Conservation (phyloP, 2,888 invertebrate species). For the Drosophila paranaensis region DNA sequence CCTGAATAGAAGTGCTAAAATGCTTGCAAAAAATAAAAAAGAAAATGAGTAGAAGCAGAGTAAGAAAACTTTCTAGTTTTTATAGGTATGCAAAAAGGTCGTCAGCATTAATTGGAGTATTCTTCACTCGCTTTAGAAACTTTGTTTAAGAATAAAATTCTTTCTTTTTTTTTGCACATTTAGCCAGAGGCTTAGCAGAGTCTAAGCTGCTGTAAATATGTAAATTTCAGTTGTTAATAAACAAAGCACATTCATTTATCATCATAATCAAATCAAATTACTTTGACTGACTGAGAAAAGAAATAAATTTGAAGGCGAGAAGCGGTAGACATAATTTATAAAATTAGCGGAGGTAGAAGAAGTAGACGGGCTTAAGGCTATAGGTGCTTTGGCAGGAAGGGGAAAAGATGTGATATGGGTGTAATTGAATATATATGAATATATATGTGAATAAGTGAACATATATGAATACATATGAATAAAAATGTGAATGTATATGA, state of each 20-base stretch:
- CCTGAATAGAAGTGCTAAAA: background rate
- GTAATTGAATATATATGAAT: background rate
- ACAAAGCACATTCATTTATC: background rate
- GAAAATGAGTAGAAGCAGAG: too few relatives aligned
- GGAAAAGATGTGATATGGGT: background rate
- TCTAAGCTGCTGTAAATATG: background rate
- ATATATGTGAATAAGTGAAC: too few relatives aligned
- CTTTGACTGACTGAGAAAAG: background rate
- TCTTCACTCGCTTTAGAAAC: background rate
- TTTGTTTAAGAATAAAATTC: background rate
- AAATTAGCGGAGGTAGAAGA: background rate
- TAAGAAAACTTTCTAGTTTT: slow-evolving; percentile 7
- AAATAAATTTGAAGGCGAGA: background rate
- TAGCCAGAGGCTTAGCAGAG: background rate
- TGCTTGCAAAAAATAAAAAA: background rate
- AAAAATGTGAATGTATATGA: too few relatives aligned
- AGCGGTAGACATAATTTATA: background rate
- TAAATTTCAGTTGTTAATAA: background rate
- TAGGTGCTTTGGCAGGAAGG: background rate
- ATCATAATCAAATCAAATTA: slow-evolving; percentile 6
- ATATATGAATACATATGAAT: too few relatives aligned
- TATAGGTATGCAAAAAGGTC: background rate
- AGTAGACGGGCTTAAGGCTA: background rate
- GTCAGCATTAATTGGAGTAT: slow-evolving; percentile 5
- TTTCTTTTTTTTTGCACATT: background rate